Base-by-base conservation (phyloP, 2,888 invertebrate species). In the Xestobium rufovillosum region DNA sequence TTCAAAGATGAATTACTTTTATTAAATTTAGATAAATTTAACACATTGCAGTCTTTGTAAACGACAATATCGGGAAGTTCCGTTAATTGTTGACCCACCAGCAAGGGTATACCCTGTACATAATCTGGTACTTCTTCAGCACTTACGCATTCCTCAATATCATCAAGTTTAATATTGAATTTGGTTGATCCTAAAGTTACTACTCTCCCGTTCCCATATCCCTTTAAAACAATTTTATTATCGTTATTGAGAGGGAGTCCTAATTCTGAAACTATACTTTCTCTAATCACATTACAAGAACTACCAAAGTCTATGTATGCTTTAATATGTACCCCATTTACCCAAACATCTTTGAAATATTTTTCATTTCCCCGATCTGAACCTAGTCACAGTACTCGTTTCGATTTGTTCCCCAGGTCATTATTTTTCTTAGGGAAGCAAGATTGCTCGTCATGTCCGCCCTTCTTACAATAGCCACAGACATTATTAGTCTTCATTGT, bases 311-410 rank as follows among this genome's bases (percentile, higher is more conserved):
- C 23, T 8, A 19, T 19, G n/a, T 8, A 19, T 8, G 23, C 23
- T 19, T 19, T 6, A 6, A 19, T 19, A 6, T 19, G 6, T 19
- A 19, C 23, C 23, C n/a, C 6, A 6, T n/a, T n/a, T n/a, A 19
- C 23, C 23, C n/a, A 8, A 19, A 19, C 23, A 8, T 6, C n/a
- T 19, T 19, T 19, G n/a, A 19, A 19, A 19, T 19, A 19, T n/a
- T 19, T 19, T 19, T 19, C 6, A 19, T 19, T 19, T 19, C n/a
- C 23, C n/a, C n/a, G n/a, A n/a, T n/a, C n/a, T n/a, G n/a, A n/a
- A n/a, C n/a, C n/a, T n/a, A n/a, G n/a, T n/a, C n/a, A n/a, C n/a
- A n/a, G n/a, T n/a, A n/a, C n/a, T n/a, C n/a, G n/a, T n/a, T n/a
- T n/a, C n/a, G n/a, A n/a, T n/a, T n/a, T n/a, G n/a, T n/a, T n/a